Evolutionary conservation across 1,140 invertebrate genomes (phyloP).

Genomic region (Musca vetustissima): DNA sequence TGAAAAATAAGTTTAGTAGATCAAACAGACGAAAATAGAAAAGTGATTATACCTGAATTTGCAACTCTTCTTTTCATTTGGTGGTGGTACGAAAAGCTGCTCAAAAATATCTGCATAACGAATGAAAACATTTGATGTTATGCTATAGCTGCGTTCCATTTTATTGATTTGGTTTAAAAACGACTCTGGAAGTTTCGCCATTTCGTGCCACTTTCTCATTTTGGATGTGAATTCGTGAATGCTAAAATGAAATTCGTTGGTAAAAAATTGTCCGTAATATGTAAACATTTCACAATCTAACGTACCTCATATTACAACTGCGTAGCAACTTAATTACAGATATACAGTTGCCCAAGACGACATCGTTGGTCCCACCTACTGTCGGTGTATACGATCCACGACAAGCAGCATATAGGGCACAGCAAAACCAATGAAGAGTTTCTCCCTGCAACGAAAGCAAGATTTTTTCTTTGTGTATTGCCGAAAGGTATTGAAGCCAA

Average conservation of each 20-base stretch:
- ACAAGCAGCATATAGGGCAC: slow-evolving; percentile 90
- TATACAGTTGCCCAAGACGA: slow-evolving; percentile 88
- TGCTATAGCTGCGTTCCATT: slow-evolving; percentile 90
- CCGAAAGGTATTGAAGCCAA: no score
- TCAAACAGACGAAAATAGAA: background rate
- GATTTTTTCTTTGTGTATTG: slow-evolving; percentile 12
- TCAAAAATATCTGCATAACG: slow-evolving; percentile 89
- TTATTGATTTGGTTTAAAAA: slow-evolving; percentile 84
- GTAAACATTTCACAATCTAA: slow-evolving; percentile 40
- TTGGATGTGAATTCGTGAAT: slow-evolving; percentile 95
- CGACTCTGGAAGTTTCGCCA: slow-evolving; percentile 84
- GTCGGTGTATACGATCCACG: slow-evolving; percentile 78
- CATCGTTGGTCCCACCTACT: slow-evolving; percentile 67
- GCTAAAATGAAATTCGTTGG: slow-evolving; percentile 58
- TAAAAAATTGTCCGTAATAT: background rate
- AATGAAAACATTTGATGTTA: slow-evolving; percentile 92
- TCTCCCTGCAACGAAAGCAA: slow-evolving; percentile 70
- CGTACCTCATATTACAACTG: slow-evolving; percentile 90
- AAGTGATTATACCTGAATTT: slow-evolving; percentile 61
- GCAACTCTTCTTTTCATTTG: slow-evolving; percentile 70
- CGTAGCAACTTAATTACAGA: slow-evolving; percentile 85
- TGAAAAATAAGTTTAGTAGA: slow-evolving; percentile 17
- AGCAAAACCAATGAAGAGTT: slow-evolving; percentile 90
- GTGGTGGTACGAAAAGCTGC: slow-evolving; percentile 72
- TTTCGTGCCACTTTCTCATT: slow-evolving; percentile 94